Percentiles rank a stretch among this genome's conserved stretches.
Conservation (phyloP, 2,888 invertebrate species). For the Microdon myrmicae region DNA sequence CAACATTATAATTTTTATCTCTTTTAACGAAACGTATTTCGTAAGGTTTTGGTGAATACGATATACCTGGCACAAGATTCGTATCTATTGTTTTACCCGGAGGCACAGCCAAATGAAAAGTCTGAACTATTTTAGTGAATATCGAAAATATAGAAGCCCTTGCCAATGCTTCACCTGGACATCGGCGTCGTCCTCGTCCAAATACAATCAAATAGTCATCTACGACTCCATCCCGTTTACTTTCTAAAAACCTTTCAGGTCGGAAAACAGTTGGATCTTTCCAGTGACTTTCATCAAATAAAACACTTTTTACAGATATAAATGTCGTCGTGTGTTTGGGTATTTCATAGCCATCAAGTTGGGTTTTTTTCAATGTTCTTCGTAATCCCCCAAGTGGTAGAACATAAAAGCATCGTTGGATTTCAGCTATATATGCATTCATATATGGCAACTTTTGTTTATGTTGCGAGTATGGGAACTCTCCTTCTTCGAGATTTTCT, state of each 20-base stretch:
- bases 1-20: not conserved
- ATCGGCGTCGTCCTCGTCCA: conserved; percentile 72
- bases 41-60: conserved; percentile 70
- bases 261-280: conserved; percentile 72
- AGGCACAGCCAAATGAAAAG: conserved; percentile 67
- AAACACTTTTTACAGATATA: conserved; percentile 70
- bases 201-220: conserved; percentile 65
- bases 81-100: conserved; percentile 63
- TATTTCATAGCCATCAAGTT: conserved; percentile 69
- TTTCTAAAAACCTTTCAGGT: conserved; percentile 73
- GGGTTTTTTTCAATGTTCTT: conserved; percentile 69
- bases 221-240: conserved; percentile 57
- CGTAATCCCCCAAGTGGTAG: conserved; percentile 71
- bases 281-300: conserved; percentile 71
- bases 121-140: conserved; percentile 71
- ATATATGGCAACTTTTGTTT: conserved; percentile 69
- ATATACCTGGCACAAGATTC: conserved; percentile 69
- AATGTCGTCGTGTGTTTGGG: conserved; percentile 70
- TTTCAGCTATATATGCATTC: conserved; percentile 70
- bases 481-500: conserved; percentile 56
- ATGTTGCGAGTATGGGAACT: conserved; percentile 59
- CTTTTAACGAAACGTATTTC: conserved; percentile 63
- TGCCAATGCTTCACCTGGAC: conserved; percentile 74
- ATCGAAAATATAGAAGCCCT: conserved; percentile 72
- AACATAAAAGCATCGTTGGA: conserved; percentile 70